Base-by-base conservation (phyloP, 2,113 vertebrate species). In the Sturnus vulgaris region DNA sequence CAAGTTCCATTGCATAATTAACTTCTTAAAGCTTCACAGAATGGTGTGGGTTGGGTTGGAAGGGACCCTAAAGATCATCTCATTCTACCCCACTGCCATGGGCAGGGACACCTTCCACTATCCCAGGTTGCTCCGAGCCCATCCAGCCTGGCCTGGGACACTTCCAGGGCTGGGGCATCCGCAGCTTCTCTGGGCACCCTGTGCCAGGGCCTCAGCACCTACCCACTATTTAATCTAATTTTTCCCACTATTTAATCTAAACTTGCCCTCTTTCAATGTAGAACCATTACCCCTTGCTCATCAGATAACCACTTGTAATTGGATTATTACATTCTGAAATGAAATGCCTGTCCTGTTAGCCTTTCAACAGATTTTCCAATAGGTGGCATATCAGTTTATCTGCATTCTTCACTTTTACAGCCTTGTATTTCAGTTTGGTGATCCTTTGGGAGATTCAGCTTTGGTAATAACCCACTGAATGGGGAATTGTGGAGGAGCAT, bases 41-140 rank as follows among this genome's bases (percentile, higher is more conserved):
- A 75, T 75, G 8, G 24, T 47, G 63, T 30, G 24, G 23, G 24
- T 65, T 44, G 52, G 37, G 12, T 76, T 55, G 27, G 49, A 76
- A 42, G 25, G 17, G 10, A 76, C 15, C 17, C 47, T 40, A 55
- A 46, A 53, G 20, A 75, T 40, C 3, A 40, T 55, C 25, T 40
- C 0, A 0, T 55, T 82, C 30, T 44, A 55, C 18, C 7, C 31
- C 42, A 1, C 47, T 69, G 10, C 71, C 35, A 35, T 8, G 31
- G 24, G 23, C 37, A 73, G 12, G 37, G 87, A 15, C 19, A 61
- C 14, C 5, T 35, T 35, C 11, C 25, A 13, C 11, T 16, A 31
- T 18, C 22, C 12, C 25, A 90, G 12, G 31, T 7, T 56, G 25
- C 24, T 69, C 30, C 49, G 49, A 35, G 8, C 25, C n/a, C 3